Percentiles rank a stretch among this genome's conserved stretches.
Conservation (phyloP, 2,113 vertebrate genomes). For the Clinocottus analis region DNA sequence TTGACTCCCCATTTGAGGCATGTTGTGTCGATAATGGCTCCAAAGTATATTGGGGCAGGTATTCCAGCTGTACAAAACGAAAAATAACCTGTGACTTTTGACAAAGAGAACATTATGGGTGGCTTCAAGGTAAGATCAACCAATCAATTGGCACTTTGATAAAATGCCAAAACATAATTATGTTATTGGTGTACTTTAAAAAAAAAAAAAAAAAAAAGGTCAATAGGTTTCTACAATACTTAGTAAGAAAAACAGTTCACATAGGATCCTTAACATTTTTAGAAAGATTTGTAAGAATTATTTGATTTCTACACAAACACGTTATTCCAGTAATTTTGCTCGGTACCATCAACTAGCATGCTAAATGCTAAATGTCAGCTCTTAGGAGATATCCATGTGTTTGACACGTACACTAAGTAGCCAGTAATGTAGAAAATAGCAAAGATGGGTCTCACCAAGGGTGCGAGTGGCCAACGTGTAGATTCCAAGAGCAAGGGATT, state of each 20-base stretch:
- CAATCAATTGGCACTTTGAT: neutral
- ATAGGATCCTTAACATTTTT: neutral
- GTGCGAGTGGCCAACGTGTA: conserved; percentile 90
- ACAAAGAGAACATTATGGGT: neutral
- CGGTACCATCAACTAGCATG: neutral
- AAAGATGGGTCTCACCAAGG: conserved; percentile 85
- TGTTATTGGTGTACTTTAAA: neutral
- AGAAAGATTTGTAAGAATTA: neutral
- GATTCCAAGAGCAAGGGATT: conserved; percentile 92
- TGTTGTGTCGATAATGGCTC: conserved; percentile 91
- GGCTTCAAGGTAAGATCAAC: neutral
- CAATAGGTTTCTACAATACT: neutral
- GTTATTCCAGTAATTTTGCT: neutral
- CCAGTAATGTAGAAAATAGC: conserved; percentile 6
- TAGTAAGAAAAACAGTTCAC: neutral
- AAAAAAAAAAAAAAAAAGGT: rapidly evolving
- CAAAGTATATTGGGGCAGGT: conserved; percentile 94
- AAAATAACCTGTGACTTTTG: conserved; percentile 19
- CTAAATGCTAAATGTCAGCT: conserved; percentile 22
- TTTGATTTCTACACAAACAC: neutral
- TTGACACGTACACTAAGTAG: neutral
- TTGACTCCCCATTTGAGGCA: conserved; percentile 94
- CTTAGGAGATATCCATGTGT: neutral
- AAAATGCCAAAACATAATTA: neutral
- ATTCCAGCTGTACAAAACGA: conserved; percentile 87